These are phyloP conservation scores for Colletes latitarsis DNA, from an alignment of 1,140 invertebrate species.

Conservation along the genomic window DNA sequence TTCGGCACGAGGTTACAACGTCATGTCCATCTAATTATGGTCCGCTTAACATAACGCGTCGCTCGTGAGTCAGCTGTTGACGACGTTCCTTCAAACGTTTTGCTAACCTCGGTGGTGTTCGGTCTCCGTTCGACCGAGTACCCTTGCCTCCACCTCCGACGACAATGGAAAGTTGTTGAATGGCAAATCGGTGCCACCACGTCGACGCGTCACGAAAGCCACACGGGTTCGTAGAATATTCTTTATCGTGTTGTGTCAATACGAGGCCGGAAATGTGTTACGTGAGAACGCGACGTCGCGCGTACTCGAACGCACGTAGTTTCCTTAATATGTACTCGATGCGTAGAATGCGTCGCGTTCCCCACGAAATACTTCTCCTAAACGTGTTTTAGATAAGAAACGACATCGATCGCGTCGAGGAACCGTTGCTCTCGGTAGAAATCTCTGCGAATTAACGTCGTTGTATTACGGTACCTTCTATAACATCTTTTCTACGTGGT, in stretches of 20 bases:
- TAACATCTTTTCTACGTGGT: no score
- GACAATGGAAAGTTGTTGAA: not conserved
- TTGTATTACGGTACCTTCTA: no score
- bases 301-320: not conserved
- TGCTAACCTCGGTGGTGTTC: not conserved
- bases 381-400: no score
- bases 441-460: no score
- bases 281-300: conserved; percentile 2
- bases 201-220: not conserved
- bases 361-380: no score
- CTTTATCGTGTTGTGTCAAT: not conserved
- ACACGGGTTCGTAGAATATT: not conserved
- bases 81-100: conserved; percentile 34
- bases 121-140: not conserved
- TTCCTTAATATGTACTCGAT: not conserved
- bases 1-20: conserved; percentile 34
- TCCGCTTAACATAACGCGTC: conserved; percentile 27
- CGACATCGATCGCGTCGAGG: no score
- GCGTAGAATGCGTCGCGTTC: no score
- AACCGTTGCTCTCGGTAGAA: no score
- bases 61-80: conserved; percentile 32
- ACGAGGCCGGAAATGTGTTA: conserved; percentile 22
- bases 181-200: not conserved
- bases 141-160: not conserved
- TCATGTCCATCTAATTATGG: conserved; percentile 57